These are phyloP conservation scores for Donacobius atricapilla DNA, from an alignment of 2,113 vertebrate genomes.

Conservation along the genomic window DNA sequence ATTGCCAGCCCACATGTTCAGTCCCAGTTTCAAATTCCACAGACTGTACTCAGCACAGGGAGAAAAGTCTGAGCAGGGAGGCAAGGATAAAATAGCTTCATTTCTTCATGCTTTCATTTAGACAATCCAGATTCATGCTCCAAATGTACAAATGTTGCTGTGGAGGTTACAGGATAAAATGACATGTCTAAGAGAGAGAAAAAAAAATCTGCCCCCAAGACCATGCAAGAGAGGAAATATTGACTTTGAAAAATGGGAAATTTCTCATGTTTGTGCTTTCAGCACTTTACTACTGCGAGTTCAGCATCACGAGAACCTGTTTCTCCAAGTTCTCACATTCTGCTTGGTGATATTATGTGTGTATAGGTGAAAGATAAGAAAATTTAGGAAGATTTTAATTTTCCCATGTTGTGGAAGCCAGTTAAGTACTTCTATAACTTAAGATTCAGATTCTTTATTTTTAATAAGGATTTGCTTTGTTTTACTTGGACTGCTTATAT, in stretches of 20 bases:
- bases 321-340: slow-evolving; percentile 3
- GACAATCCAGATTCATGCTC: neutral
- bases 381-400: neutral
- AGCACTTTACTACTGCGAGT: neutral
- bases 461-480: neutral
- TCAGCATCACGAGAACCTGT: neutral
- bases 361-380: neutral
- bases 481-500: neutral
- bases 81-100: neutral
- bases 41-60: neutral
- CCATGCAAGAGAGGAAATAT: neutral
- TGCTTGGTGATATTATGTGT: neutral
- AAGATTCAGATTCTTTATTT: neutral
- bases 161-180: neutral
- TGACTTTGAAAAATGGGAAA: neutral
- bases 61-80: neutral
- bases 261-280: neutral
- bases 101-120: neutral
- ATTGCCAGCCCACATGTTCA: neutral
- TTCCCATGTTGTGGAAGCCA: neutral
- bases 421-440: neutral
- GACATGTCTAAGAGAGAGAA: neutral
- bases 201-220: neutral
- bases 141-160: neutral
- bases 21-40: neutral